Percentiles rank a stretch among this genome's conserved stretches.
phyloP scores from a whole-genome alignment of 1,140 invertebrate species.

The Carposina sasakii region DNA sequence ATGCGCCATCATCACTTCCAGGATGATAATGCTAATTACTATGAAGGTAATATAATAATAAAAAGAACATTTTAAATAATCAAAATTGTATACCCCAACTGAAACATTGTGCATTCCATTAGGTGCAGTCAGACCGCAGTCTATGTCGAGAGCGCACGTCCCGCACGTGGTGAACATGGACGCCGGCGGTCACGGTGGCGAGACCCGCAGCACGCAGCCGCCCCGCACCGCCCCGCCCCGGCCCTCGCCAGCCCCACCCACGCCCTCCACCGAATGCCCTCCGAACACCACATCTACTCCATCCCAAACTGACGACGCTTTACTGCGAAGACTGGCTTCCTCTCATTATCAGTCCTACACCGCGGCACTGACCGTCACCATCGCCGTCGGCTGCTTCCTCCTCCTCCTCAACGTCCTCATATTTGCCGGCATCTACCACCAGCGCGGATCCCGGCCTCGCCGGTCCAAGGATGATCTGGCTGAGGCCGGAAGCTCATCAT shows the following conservation, averaged over 20 bases:
- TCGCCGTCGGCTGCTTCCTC: constrained; percentile 91
- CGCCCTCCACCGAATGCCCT: constrained; percentile 78
- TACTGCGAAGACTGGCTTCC: constrained; percentile 81
- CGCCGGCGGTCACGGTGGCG: constrained; percentile 40
- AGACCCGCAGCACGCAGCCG: constrained; percentile 60
- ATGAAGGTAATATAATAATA: constrained; percentile 59
- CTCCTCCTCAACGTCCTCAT: constrained; percentile 94
- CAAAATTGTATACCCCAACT: no score
- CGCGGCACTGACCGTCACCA: constrained; percentile 92
- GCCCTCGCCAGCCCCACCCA: constrained; percentile 39
- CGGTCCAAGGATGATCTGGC: constrained; percentile 83
- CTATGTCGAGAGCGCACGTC: constrained; percentile 75
- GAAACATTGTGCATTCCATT: no score
- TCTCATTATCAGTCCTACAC: constrained; percentile 90
- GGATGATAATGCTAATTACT: constrained; percentile 70
- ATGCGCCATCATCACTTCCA: constrained; percentile 88
- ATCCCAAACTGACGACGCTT: constrained; percentile 75
- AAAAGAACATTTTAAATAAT: no score
- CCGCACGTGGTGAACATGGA: constrained; percentile 66
- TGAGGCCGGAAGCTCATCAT: constrained; percentile 80
- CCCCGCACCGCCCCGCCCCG: constrained; percentile 52
- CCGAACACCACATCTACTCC: constrained; percentile 74
- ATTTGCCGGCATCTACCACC: constrained; percentile 95
- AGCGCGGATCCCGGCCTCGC: constrained; percentile 78
- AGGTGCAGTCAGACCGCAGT: constrained; percentile 82